These are phyloP conservation scores for Phortica variegata DNA, from an alignment of 1,140 invertebrate genomes.

Conservation along the genomic window DNA sequence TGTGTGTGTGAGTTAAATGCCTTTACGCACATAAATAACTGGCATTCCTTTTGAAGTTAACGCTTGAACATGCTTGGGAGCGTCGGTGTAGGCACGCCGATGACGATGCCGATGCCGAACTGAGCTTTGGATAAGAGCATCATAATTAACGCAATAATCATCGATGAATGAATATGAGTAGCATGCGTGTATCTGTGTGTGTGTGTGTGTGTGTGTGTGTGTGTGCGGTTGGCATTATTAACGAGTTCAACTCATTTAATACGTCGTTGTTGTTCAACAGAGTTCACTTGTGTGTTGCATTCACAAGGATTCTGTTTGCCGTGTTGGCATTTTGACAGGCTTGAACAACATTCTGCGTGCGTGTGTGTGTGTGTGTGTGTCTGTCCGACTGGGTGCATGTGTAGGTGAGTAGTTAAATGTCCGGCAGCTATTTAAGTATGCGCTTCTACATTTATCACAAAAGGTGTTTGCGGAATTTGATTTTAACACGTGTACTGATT, in stretches of 20 bases:
- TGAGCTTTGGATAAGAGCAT: slow-evolving; percentile 23
- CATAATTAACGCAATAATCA: slow-evolving; percentile 57
- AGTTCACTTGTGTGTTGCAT: too few species aligned
- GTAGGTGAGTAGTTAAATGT: too few species aligned
- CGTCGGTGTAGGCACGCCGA: not conserved
- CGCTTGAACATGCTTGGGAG: slow-evolving; percentile 43
- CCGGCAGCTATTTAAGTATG: slow-evolving; percentile 14
- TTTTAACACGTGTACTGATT: slow-evolving; percentile 49
- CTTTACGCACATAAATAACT: slow-evolving; percentile 41
- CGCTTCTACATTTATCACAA: slow-evolving; percentile 49
- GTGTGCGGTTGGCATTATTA: slow-evolving; percentile 34
- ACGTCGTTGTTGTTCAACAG: too few species aligned
- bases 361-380: too few species aligned
- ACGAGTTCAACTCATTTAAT: slow-evolving; percentile 37
- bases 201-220: slow-evolving; percentile 20
- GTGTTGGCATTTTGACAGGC: slow-evolving; percentile 18
- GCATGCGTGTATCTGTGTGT: slow-evolving; percentile 2
- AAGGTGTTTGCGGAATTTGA: slow-evolving; percentile 54
- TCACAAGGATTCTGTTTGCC: too few species aligned
- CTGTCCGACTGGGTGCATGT: too few species aligned
- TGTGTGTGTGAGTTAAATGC: too few species aligned
- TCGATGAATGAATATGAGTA: slow-evolving; percentile 37
- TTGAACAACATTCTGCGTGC: not conserved
- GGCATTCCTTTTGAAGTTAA: slow-evolving; percentile 55
- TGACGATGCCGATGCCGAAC: slow-evolving; percentile 3